These are phyloP conservation scores for Sinocyclocheilus anshuiensis DNA, from an alignment of 2,113 vertebrate genomes.

Conservation along the genomic window DNA sequence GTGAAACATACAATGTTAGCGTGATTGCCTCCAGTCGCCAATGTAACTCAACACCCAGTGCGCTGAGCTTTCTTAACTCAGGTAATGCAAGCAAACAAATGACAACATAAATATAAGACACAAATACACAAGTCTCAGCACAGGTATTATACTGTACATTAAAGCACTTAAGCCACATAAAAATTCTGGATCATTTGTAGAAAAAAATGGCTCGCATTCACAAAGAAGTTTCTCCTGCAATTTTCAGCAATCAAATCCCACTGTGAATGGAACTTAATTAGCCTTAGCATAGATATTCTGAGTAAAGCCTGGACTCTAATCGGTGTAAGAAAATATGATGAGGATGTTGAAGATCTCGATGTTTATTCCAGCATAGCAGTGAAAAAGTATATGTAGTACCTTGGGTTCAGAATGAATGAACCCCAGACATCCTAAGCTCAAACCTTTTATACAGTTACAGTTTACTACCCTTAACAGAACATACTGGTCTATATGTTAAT, in stretches of 20 bases:
- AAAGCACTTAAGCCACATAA: not conserved
- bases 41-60: constrained; percentile 71
- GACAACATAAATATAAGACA: too few relatives aligned
- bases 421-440: too few relatives aligned
- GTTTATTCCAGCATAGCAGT: too few relatives aligned
- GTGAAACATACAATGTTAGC: constrained; percentile 66
- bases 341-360: too few relatives aligned
- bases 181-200: not conserved
- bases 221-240: not conserved
- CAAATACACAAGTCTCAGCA: not conserved
- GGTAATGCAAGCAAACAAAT: constrained; percentile 61
- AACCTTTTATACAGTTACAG: too few relatives aligned
- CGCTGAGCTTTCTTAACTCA: constrained; percentile 60
- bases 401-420: too few relatives aligned
- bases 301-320: not conserved
- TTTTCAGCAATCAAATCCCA: not conserved
- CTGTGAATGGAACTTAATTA: not conserved
- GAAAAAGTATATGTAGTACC: too few relatives aligned
- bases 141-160: not conserved
- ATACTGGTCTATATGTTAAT: too few relatives aligned
- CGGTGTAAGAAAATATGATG: too few relatives aligned
- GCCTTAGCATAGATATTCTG: not conserved
- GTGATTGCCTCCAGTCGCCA: constrained; percentile 65
- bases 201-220: not conserved
- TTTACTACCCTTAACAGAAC: too few relatives aligned